Base-by-base conservation (phyloP, 2,797 vertebrate genomes). In the Vespertilio murinus region DNA sequence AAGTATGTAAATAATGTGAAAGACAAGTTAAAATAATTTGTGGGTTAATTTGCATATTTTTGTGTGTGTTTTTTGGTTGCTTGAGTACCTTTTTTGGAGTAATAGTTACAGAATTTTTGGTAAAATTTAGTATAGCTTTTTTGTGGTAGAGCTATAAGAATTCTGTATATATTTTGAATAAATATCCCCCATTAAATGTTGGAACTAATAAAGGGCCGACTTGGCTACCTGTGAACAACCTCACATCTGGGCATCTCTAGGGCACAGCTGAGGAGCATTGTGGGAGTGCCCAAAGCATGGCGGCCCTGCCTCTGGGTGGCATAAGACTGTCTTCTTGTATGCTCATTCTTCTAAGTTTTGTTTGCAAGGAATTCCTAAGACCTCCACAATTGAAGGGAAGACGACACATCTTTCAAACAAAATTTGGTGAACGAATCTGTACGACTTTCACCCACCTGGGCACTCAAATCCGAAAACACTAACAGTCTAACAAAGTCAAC, bases 261-360 rank as follows among this genome's bases (percentile, higher is more conserved):
- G 33, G n/a, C 25, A 10, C 45, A 23, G 2, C 42, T 6, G 4
- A 1, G 0, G 25, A 35, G 23, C 9, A 3, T 30, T 17, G 12
- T 22, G 5, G 17, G 35, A 38, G 65, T 28, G 47, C 23, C 47
- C 23, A 73, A 69, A 38, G 13, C 35, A 61, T 10, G 22, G 16
- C 0, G 30, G 28, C 25, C 14, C 30, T 30, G 33, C 65, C 56
- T 80, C 10, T 8, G 13, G 30, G 33, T 59, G n/a, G 33, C 3
- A 14, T 18, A 18, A 78, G 33, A 23, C 23, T 73, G 45, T 14
- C 22, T 67, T 49, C 83, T 42, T 40, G 33, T 0, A 7, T 8
- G 16, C 28, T 17, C 18, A 38, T 65, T 80, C 6, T 65, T 16
- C 13, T 47, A 45, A 81, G 6, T 42, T 42, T 52, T 87, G 28